Base-by-base conservation (phyloP, 1,140 invertebrate species). In the Drosophila varians region DNA sequence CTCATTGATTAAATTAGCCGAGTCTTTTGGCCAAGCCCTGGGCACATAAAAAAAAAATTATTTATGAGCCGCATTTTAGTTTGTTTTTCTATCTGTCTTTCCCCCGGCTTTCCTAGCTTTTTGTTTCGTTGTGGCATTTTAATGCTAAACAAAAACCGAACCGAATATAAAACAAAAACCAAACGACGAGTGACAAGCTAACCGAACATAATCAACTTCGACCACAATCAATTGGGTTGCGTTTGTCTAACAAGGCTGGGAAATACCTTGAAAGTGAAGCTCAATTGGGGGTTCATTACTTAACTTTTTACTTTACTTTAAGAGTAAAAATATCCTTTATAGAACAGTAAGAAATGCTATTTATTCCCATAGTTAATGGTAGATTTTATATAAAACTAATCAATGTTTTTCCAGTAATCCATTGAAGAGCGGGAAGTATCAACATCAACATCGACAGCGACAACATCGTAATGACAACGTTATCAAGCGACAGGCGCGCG, bases 1-100 rank as follows among this genome's bases (percentile, higher is more conserved):
- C 72, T 58, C 80, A 86, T 87, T 86, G 82, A 86, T 86, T 86
- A 87, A 86, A 86, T 86, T 86, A 87, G 45, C 56, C 43, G 26
- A 28, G 56, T 57, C 43, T 71, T 69, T 52, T 46, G 34, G 74
- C 70, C 74, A 75, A 78, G 80, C 82, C 80, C 49, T 56, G 55
- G 16, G 82, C 72, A 86, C 72, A 87, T 65, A 87, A 87, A 72
- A 84, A 65, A 69, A 71, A 84, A 65, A 70, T 66, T 86, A 86
- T 86, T 86, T 82, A 86, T 86, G 82, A 80, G 76, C 56, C 40
- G 38, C 60, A 53, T 26, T 74, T 74, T 25, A 38, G 36, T 56
- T 14, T 7, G 58, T 38, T 65, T 54, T 61, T 72, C 7, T 16
- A 6, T 19, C 16, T 2, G 38, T 8, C 38, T 58, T 34, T 69